A percentile compares a stretch with the other conserved stretches of the same genome.
Conservation (phyloP, 2,113 vertebrate species). For the Odobenus rosmarus region DNA sequence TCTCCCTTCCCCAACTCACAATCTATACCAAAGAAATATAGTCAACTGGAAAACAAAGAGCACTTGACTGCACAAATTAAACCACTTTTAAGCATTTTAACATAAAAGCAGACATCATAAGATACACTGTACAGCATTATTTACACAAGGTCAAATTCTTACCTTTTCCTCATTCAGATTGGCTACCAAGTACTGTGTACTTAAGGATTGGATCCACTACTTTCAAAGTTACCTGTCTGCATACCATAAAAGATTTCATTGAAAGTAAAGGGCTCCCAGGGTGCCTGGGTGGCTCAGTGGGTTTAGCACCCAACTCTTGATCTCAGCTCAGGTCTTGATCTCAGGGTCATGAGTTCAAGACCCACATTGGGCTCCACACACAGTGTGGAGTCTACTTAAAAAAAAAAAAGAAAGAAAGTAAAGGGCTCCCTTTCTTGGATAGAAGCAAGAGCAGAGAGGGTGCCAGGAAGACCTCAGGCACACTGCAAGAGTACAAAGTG, state of each 20-base stretch:
- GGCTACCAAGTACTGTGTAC: not conserved
- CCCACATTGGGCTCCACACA: not conserved
- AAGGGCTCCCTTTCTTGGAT: not conserved
- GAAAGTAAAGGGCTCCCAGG: not conserved
- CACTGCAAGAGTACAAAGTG: not conserved
- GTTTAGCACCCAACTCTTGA: not conserved
- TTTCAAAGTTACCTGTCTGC: not conserved
- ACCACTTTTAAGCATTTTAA: not conserved
- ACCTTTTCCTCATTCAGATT: not conserved
- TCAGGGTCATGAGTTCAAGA: not conserved
- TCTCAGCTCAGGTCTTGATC: not conserved
- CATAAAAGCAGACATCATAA: not conserved
- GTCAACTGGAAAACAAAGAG: slow-evolving; percentile 53
- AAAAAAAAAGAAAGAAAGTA: not conserved
- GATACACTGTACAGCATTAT: not conserved
- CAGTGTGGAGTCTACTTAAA: too few species aligned
- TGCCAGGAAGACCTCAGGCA: not conserved
- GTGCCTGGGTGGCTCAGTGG: not conserved
- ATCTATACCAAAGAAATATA: not conserved
- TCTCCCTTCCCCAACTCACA: not conserved
- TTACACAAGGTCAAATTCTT: not conserved
- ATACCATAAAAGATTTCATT: not conserved
- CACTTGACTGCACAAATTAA: not conserved
- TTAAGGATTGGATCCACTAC: not conserved
- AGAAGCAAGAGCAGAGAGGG: not conserved